Percentiles rank a stretch among this genome's conserved stretches.
Conservation (phyloP, 35 echinoderm and acorn worm genomes). For the Amphiura filiformis region DNA sequence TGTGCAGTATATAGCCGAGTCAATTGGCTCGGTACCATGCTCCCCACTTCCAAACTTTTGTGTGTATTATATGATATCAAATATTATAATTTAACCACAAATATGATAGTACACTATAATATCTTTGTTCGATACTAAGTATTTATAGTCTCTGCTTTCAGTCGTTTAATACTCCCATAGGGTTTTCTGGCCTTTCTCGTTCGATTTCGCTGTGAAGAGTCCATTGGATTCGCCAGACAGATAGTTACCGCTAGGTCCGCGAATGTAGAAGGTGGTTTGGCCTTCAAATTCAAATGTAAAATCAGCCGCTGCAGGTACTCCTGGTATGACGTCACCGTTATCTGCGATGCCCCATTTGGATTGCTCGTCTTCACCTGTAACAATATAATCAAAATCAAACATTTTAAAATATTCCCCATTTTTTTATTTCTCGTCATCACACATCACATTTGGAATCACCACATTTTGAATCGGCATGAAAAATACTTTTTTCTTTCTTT, state of each 20-base stretch:
- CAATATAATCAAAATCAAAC: neutral
- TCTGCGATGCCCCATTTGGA: neutral
- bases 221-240: neutral
- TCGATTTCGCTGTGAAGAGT: neutral
- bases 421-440: too few relatives aligned
- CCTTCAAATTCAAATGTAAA: neutral
- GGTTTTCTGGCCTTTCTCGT: neutral
- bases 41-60: too few relatives aligned
- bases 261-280: neutral
- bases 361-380: neutral
- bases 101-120: too few relatives aligned
- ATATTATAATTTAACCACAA: too few relatives aligned
- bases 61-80: too few relatives aligned
- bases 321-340: neutral
- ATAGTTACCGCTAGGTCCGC: neutral
- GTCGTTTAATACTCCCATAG: neutral
- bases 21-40: too few relatives aligned
- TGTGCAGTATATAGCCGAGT: too few relatives aligned
- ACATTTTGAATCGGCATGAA: too few relatives aligned
- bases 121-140: too few relatives aligned
- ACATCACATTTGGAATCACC: too few relatives aligned
- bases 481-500: too few relatives aligned
- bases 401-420: too few relatives aligned
- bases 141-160: neutral
- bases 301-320: neutral